phyloP scores from a whole-genome alignment of 2,113 vertebrate species.

The Dendropsophus ebraccatus region DNA sequence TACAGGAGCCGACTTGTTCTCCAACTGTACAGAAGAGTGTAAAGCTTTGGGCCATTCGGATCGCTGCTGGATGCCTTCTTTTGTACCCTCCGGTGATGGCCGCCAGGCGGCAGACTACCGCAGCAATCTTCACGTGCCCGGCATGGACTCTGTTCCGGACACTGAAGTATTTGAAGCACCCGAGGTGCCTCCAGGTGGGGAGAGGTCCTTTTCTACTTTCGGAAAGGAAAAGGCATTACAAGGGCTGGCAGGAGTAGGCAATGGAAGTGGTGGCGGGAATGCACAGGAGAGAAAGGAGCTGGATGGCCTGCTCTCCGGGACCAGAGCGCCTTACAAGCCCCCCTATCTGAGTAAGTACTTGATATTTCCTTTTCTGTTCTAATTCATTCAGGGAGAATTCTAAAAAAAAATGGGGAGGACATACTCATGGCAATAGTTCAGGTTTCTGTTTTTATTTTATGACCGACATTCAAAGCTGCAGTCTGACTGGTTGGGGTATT shows the following conservation, averaged over 20 bases:
- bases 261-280: conserved; percentile 65
- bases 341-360: conserved; percentile 95
- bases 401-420: background rate
- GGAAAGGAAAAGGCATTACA: conserved; percentile 95
- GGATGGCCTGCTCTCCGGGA: conserved; percentile 91
- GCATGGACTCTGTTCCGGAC: conserved; percentile 98
- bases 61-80: conserved; percentile 99
- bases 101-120: conserved; percentile 96
- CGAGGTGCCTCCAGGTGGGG: conserved; percentile 80
- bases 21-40: conserved; percentile 98
- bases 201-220: conserved; percentile 96
- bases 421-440: background rate
- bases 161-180: conserved; percentile 94
- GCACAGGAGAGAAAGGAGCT: conserved; percentile 92
- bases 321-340: conserved; percentile 93
- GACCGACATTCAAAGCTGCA: background rate
- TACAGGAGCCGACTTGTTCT: conserved; percentile 93
- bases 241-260: conserved; percentile 60
- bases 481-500: background rate
- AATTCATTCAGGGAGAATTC: background rate
- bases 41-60: conserved; percentile 98
- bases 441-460: background rate
- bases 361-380: background rate
- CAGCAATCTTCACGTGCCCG: conserved; percentile 97
- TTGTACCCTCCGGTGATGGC: conserved; percentile 86